These are phyloP conservation scores for Monopis laevigella DNA, from an alignment of 2,888 invertebrate species.

Conservation along the genomic window DNA sequence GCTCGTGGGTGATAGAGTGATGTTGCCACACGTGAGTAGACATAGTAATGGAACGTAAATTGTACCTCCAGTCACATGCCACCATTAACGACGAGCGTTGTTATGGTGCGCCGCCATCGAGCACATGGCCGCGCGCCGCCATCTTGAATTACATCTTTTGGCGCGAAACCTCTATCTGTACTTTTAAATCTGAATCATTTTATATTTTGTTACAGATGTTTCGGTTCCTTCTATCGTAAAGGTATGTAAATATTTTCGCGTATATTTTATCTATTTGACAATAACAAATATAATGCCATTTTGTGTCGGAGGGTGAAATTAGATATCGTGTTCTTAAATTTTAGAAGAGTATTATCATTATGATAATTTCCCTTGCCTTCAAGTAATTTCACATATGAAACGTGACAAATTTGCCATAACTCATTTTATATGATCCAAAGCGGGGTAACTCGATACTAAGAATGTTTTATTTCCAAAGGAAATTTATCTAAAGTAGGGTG, in stretches of 20 bases:
- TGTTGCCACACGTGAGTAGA: slow-evolving; percentile 12
- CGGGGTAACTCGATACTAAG: background rate
- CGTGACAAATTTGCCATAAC: background rate
- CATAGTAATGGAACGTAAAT: slow-evolving; percentile 2
- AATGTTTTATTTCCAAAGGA: background rate
- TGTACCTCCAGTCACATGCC: slow-evolving; percentile 4
- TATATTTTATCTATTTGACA: no score
- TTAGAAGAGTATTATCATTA: no score
- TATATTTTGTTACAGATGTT: no score
- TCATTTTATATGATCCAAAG: background rate
- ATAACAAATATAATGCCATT: no score
- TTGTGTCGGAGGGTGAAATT: no score
- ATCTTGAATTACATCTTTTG: slow-evolving; percentile 28
- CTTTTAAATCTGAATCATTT: no score
- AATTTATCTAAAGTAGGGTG: background rate
- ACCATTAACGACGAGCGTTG: slow-evolving; percentile 1
- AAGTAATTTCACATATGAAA: background rate
- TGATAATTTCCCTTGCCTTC: no score
- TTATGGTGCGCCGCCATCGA: slow-evolving; percentile 12
- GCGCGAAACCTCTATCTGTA: slow-evolving; percentile 11
- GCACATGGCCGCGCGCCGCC: slow-evolving; percentile 50
- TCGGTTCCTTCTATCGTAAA: no score
- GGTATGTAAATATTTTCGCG: no score
- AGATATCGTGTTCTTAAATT: no score
- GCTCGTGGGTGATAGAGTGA: no score